phyloP scores from a whole-genome alignment of 2,888 invertebrate species.

The Diploptera punctata region DNA sequence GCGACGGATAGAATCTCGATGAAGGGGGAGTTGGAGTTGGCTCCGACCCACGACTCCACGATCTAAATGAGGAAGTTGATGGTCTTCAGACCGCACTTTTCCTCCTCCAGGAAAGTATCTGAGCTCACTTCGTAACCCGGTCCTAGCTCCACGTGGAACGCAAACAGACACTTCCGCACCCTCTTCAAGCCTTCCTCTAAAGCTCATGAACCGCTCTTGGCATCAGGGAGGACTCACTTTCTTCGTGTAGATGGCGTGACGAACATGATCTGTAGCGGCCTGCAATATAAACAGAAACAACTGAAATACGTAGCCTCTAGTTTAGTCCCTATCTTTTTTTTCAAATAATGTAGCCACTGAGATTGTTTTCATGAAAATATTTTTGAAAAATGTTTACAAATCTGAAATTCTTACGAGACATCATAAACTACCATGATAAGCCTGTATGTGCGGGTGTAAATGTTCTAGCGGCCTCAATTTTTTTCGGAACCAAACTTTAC shows the following conservation, averaged over 20 bases:
- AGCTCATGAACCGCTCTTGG: constrained; percentile 56
- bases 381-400: too few species aligned
- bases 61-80: constrained; percentile 62
- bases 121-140: constrained; percentile 70
- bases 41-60: constrained; percentile 68
- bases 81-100: constrained; percentile 74
- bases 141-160: constrained; percentile 71
- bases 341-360: too few species aligned
- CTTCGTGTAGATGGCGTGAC: constrained; percentile 59
- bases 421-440: too few species aligned
- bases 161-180: constrained; percentile 62
- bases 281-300: too few species aligned
- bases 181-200: constrained; percentile 59
- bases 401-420: too few species aligned
- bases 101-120: constrained; percentile 69
- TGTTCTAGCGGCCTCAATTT: too few species aligned
- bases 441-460: too few species aligned
- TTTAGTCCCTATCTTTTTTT: background rate
- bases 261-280: constrained; percentile 53
- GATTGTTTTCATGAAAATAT: too few species aligned
- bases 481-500: too few species aligned
- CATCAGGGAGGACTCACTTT: constrained; percentile 60
- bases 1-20: constrained; percentile 69
- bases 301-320: background rate
- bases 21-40: constrained; percentile 67